phyloP scores from a whole-genome alignment of 2,888 invertebrate genomes.

The Diadegma fenestrale region DNA sequence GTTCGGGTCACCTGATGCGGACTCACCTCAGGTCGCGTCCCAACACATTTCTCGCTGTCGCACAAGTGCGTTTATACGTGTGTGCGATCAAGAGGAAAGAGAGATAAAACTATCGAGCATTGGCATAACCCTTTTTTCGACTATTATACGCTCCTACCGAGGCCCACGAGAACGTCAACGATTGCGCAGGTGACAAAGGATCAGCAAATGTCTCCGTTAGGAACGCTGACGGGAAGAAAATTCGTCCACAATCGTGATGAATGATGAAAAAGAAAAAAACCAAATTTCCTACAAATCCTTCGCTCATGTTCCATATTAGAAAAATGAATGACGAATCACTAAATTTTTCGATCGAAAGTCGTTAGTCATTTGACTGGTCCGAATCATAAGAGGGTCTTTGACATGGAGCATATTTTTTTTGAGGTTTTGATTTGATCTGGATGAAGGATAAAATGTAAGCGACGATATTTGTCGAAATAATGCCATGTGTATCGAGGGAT shows the following conservation, averaged over 20 bases:
- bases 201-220: conserved; percentile 47
- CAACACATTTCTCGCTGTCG: conserved; percentile 60
- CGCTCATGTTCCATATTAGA: not conserved
- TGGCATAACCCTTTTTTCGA: conserved; percentile 3
- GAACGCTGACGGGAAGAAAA: conserved; percentile 55
- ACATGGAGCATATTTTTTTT: not conserved
- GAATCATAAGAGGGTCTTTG: not conserved
- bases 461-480: conserved; percentile 50
- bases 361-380: not conserved
- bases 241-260: too few species aligned
- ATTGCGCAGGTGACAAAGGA: conserved; percentile 51
- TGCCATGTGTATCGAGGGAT: conserved; percentile 67
- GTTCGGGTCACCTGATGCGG: conserved; percentile 81
- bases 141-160: conserved; percentile 53
- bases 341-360: not conserved
- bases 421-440: not conserved
- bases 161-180: conserved; percentile 36
- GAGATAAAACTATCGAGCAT: conserved; percentile 3
- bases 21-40: conserved; percentile 77
- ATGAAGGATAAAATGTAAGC: conserved; percentile 21
- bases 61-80: conserved; percentile 45
- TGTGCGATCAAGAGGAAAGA: conserved; percentile 29
- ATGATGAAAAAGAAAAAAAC: not conserved
- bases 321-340: not conserved
- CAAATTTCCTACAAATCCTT: not conserved